phyloP scores from a whole-genome alignment of 2,113 vertebrate species.

The Phylloscopus trochilus region DNA sequence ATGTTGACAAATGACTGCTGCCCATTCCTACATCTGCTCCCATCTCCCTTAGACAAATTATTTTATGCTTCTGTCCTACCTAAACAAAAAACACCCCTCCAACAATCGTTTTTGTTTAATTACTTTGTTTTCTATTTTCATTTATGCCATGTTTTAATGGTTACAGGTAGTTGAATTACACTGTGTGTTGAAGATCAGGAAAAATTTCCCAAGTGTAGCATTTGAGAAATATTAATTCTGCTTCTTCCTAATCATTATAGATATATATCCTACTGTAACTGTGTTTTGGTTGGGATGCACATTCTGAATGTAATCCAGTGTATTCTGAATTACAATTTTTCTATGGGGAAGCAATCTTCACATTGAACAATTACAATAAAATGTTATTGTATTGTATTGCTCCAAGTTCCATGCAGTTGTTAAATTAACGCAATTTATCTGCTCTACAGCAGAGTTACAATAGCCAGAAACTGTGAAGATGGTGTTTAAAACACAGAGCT shows the following conservation, averaged over 20 bases:
- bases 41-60: neutral
- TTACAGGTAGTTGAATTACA: neutral
- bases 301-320: neutral
- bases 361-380: neutral
- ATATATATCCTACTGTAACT: neutral
- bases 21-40: slow-evolving; percentile 38
- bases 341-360: neutral
- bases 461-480: neutral
- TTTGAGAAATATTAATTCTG: slow-evolving; percentile 15
- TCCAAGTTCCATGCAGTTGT: neutral
- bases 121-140: neutral
- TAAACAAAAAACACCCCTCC: neutral
- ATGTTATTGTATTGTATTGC: neutral
- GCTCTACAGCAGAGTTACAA: neutral
- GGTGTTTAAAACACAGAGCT: neutral
- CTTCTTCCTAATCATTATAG: neutral
- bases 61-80: neutral
- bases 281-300: neutral
- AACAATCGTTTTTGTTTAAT: neutral
- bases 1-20: slow-evolving; percentile 53
- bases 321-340: neutral
- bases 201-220: neutral
- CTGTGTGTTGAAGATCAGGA: neutral
- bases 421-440: neutral
- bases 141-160: neutral